phyloP scores from a whole-genome alignment of 2,113 vertebrate species.

The Gobiocypris rarus region DNA sequence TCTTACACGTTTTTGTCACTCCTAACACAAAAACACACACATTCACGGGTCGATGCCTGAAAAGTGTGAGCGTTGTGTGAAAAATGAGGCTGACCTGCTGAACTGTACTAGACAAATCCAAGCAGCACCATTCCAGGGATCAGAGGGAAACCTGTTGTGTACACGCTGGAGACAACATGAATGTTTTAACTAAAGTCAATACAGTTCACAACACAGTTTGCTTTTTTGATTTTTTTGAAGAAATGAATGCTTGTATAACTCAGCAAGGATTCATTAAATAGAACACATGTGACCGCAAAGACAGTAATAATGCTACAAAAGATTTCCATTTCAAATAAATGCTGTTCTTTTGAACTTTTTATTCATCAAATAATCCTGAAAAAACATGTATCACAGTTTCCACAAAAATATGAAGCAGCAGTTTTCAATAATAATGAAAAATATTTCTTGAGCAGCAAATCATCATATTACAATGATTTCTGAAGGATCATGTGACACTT shows the following conservation, averaged over 20 bases:
- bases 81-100: neutral
- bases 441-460: neutral
- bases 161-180: neutral
- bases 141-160: neutral
- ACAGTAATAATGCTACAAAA: neutral
- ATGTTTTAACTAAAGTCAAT: neutral
- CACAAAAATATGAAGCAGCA: neutral
- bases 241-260: too few relatives aligned
- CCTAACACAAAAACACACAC: conserved; percentile 4
- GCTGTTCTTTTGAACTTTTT: neutral
- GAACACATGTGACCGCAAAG: neutral
- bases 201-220: neutral
- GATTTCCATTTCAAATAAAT: neutral
- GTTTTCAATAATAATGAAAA: neutral
- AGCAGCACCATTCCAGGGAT: neutral
- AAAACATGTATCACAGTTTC: neutral
- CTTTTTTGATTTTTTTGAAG: too few relatives aligned
- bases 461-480: neutral
- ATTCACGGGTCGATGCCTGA: neutral
- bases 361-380: too few relatives aligned
- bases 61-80: conserved; percentile 21
- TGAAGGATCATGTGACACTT: neutral
- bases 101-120: neutral
- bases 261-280: neutral
- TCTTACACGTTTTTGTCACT: conserved; percentile 2